A percentile compares a stretch with the other conserved stretches of the same genome.
Evolutionary conservation across 2,113 vertebrate species (phyloP).

Genomic region (Sinosuthora webbiana): DNA sequence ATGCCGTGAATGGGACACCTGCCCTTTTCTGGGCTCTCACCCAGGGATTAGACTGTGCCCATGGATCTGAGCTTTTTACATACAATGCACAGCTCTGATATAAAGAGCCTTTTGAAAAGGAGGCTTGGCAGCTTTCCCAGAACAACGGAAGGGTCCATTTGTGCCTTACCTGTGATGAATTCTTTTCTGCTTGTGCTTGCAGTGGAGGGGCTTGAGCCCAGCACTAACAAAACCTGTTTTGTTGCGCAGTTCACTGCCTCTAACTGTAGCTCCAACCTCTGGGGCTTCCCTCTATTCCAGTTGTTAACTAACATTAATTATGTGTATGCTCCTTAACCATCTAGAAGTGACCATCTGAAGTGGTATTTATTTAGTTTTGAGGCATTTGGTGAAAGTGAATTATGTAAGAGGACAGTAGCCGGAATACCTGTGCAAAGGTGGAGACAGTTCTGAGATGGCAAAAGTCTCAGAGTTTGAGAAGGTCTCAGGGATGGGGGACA

Average conservation of each 20-base stretch:
- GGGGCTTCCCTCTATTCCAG: background rate
- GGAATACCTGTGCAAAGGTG: background rate
- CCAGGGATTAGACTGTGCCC: constrained; percentile 8
- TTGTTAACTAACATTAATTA: constrained; percentile 41
- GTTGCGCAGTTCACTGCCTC: background rate
- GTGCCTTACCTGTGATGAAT: constrained; percentile 53
- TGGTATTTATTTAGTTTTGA: constrained; percentile 16
- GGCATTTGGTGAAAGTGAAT: background rate
- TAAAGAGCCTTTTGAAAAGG: constrained; percentile 46
- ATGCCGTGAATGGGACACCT: constrained; percentile 30
- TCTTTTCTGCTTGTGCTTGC: constrained; percentile 35
- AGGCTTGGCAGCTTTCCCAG: constrained; percentile 56
- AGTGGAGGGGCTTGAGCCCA: constrained; percentile 21
- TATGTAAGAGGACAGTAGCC: background rate
- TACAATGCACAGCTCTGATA: constrained; percentile 43
- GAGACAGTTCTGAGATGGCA: background rate
- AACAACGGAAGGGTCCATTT: constrained; percentile 36
- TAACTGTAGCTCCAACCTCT: constrained; percentile 7
- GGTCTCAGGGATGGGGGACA: background rate
- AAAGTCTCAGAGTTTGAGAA: background rate
- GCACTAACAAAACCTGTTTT: constrained; percentile 51
- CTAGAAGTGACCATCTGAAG: constrained; percentile 17
- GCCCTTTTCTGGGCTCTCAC: constrained; percentile 42
- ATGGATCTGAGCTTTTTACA: background rate
- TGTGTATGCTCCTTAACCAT: background rate